Conservation (phyloP, 2,888 invertebrate species). For the Podabrus alpinus region DNA sequence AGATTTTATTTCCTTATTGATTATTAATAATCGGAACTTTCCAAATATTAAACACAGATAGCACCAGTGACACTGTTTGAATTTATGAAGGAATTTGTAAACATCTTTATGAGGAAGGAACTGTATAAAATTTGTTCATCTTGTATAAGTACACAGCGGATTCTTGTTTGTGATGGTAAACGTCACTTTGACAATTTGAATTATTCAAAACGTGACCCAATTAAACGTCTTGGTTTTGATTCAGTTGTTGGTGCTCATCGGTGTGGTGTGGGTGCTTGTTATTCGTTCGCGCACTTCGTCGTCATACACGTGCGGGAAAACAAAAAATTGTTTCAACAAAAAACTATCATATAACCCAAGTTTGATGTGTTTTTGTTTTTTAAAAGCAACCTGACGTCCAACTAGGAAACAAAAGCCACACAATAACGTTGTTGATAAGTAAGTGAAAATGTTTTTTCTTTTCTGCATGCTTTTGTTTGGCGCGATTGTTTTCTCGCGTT, state of each 20-base stretch:
- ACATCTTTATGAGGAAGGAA: not conserved
- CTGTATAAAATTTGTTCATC: not conserved
- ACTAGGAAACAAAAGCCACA: not conserved
- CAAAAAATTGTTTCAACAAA: not conserved
- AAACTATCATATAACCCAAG: not conserved
- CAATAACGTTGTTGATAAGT: not conserved
- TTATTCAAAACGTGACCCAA: conserved; percentile 19
- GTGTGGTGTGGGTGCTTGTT: not conserved
- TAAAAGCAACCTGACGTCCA: not conserved
- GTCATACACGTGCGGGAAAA: not conserved
- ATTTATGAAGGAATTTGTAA: too few species aligned
- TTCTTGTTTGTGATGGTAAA: not conserved
- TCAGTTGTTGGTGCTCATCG: conserved; percentile 4
- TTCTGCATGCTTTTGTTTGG: not conserved
- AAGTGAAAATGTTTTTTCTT: not conserved
- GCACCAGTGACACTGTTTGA: too few species aligned
- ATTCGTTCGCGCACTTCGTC: not conserved
- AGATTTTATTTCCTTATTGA: too few species aligned
- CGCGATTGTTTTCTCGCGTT: not conserved
- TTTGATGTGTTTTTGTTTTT: not conserved
- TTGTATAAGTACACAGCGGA: not conserved
- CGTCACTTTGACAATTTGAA: conserved; percentile 12
- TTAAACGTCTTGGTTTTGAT: conserved; percentile 9
- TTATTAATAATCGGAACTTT: too few species aligned
- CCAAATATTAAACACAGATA: not conserved